phyloP scores from a whole-genome alignment of 2,113 vertebrate species.

The Dromiciops gliroides region DNA sequence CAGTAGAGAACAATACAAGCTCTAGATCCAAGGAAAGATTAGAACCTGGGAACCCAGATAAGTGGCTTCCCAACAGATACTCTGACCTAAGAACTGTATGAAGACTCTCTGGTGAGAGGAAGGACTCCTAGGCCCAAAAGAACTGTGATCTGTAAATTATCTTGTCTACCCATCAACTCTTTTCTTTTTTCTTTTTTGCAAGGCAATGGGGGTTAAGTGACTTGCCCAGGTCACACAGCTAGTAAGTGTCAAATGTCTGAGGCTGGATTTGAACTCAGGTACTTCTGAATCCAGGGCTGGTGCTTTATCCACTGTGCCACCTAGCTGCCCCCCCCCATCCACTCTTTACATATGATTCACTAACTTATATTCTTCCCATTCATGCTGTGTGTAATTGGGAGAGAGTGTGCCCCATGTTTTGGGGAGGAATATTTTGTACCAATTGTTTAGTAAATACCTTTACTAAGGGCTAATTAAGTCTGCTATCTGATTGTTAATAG shows the following conservation, averaged over 20 bases:
- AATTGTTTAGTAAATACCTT: neutral
- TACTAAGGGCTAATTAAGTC: neutral
- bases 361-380: neutral
- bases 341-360: neutral
- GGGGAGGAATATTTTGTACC: neutral
- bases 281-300: too few relatives aligned
- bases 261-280: too few relatives aligned
- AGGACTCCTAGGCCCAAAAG: neutral
- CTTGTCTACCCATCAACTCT: too few relatives aligned
- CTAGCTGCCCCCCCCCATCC: too few relatives aligned
- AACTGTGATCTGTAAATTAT: neutral
- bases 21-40: neutral
- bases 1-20: neutral
- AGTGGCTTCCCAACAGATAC: neutral
- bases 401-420: neutral
- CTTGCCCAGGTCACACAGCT: too few relatives aligned
- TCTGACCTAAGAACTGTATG: neutral
- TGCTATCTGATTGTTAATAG: neutral
- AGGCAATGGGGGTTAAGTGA: too few relatives aligned
- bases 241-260: too few relatives aligned
- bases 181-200: too few relatives aligned
- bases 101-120: neutral
- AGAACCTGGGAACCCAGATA: neutral
- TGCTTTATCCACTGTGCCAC: too few relatives aligned
- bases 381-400: neutral